These are phyloP conservation scores for Pammene fasciana DNA, from an alignment of 2,888 invertebrate species.

Conservation along the genomic window DNA sequence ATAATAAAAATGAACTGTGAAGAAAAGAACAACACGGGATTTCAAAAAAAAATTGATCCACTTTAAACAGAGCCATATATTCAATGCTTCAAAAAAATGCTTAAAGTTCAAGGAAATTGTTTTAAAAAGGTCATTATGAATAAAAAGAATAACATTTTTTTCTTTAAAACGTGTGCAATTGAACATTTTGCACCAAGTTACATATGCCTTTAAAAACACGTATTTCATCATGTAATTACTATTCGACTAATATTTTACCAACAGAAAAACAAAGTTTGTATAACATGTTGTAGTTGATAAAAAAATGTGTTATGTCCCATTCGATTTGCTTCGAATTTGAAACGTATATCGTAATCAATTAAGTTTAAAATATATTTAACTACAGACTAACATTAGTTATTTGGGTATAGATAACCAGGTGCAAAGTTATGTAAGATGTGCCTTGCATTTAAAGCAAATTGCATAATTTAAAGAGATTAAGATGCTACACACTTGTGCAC, in stretches of 20 bases:
- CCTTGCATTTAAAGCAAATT: slow-evolving; percentile 5
- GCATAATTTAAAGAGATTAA: slow-evolving; percentile 9
- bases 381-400: no score
- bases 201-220: not conserved
- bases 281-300: not conserved
- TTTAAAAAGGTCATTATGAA: no score
- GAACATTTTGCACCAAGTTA: slow-evolving; percentile 1
- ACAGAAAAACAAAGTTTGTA: slow-evolving; percentile 1
- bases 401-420: not conserved
- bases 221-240: not conserved
- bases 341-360: not conserved
- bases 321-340: not conserved
- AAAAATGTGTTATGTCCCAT: not conserved
- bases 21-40: no score
- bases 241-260: not conserved
- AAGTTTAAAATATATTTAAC: not conserved
- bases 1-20: no score
- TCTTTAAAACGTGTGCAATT: not conserved
- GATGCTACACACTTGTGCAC: not conserved
- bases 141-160: not conserved
- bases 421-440: slow-evolving; percentile 11
- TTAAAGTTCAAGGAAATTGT: no score
- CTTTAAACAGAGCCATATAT: no score
- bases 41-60: no score
- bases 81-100: no score